A percentile compares a stretch with the other conserved stretches of the same genome.
phyloP scores from a whole-genome alignment of 2,888 invertebrate genomes.

The Amorpha juglandis region DNA sequence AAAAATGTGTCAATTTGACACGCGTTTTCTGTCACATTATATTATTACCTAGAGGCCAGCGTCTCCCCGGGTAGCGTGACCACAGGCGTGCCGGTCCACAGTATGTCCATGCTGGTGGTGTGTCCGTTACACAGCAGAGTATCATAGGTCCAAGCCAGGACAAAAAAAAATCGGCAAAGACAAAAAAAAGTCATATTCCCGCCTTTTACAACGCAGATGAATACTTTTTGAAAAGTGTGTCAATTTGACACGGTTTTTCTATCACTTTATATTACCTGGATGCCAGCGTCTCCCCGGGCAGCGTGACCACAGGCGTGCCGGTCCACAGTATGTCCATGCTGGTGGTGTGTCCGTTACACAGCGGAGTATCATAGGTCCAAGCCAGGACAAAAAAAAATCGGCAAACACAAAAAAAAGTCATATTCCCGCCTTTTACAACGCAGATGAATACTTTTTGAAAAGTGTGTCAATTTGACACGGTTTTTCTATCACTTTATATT shows the following conservation, averaged over 20 bases:
- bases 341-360: slow-evolving; percentile 99
- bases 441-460: too few species aligned
- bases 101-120: slow-evolving; percentile 99
- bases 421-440: too few species aligned
- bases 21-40: neutral
- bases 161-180: too few species aligned
- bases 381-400: too few species aligned
- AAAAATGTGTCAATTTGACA: too few species aligned
- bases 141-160: too few species aligned
- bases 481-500: neutral
- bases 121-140: slow-evolving; percentile 99
- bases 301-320: slow-evolving; percentile 98
- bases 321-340: slow-evolving; percentile 99
- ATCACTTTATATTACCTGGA: slow-evolving; percentile 47
- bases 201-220: too few species aligned
- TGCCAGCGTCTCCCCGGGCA: slow-evolving; percentile 94
- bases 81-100: slow-evolving; percentile 99
- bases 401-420: too few species aligned
- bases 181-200: too few species aligned
- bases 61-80: slow-evolving; percentile 96
- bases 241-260: neutral
- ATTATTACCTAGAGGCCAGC: slow-evolving; percentile 86
- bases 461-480: too few species aligned
- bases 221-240: too few species aligned
- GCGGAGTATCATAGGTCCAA: slow-evolving; percentile 99